Base-by-base conservation (phyloP, 2,888 invertebrate species). In the Antheraea assamensis region DNA sequence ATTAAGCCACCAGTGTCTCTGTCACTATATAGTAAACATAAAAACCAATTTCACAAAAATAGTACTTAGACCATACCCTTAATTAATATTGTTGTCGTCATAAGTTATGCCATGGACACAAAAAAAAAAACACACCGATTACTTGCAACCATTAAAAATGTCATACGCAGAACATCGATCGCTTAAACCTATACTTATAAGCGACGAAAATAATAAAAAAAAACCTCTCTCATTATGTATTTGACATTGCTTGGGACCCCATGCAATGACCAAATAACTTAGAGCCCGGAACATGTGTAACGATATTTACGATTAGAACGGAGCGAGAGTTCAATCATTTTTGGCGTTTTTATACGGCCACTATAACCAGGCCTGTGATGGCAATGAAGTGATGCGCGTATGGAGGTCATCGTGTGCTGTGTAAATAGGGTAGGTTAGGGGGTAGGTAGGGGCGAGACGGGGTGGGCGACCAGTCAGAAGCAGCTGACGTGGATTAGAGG, bases 401-500 rank as follows among this genome's bases (percentile, higher is more conserved):
- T 74, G 75, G 76, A 77, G 91, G 83, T 89, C 90, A 84, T 76
- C 73, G 76, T 78, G 75, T 81, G 82, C 81, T 83, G 83, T 81
- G 87, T 88, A 88, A 88, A 88, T 88, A 88, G 84, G 90, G 90
- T 90, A 88, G 86, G 86, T 85, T 81, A 79, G 76, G 80, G 85
- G 84, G 82, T 79, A 77, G 76, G n/a, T 71, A 31, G 77, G 81
- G 80, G 81, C 76, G 82, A 78, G 83, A 80, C 75, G 85, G 83
- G 83, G 84, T 87, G 85, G 82, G 80, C 84, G 87, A 89, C 92
- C 93, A 93, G 93, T 94, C 94, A 93, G 78, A 83, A 90, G 89
- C 94, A 94, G 94, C 94, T 94, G 94, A 94, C 94, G 90, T 82
- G 92, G 91, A 92, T 93, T 92, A 92, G 87, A 85, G 91, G 93